Percentiles rank a stretch among this genome's conserved stretches.
phyloP scores from a whole-genome alignment of 2,888 invertebrate genomes.

The Tetheella fluctuosa region DNA sequence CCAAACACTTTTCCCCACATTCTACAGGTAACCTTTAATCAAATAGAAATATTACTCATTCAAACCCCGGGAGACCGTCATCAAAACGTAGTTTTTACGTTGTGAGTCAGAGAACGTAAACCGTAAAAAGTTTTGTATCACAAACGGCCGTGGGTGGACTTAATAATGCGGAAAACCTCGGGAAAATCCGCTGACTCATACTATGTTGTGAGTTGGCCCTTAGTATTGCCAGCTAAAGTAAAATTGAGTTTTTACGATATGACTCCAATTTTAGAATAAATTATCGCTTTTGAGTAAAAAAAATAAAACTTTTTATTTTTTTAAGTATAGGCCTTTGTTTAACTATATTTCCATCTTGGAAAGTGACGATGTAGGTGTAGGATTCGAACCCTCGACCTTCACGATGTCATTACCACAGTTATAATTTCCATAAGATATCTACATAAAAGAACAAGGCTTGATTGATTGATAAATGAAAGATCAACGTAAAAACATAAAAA shows the following conservation, averaged over 20 bases:
- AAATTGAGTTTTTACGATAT: neutral
- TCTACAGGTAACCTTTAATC: neutral
- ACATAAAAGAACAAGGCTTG: too few relatives aligned
- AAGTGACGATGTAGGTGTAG: too few relatives aligned
- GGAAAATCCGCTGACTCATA: conserved; percentile 13
- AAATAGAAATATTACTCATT: conserved; percentile 2
- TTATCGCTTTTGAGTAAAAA: too few relatives aligned
- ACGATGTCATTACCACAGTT: too few relatives aligned
- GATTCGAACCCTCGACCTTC: too few relatives aligned
- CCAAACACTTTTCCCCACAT: neutral
- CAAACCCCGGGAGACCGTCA: neutral
- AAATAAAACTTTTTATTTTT: too few relatives aligned
- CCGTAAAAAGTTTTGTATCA: conserved; percentile 7
- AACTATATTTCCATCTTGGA: too few relatives aligned
- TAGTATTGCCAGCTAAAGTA: neutral
- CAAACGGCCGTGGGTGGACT: neutral
- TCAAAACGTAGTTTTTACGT: conserved; percentile 8
- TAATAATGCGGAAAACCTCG: conserved; percentile 3
- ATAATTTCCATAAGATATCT: too few relatives aligned
- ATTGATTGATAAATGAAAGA: too few relatives aligned
- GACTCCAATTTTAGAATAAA: too few relatives aligned
- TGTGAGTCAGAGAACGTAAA: conserved; percentile 6
- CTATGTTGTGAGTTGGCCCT: neutral
- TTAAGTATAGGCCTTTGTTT: too few relatives aligned
- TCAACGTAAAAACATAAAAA: too few relatives aligned